Evolutionary conservation across 1,140 invertebrate species (phyloP), one percentile per base, ranked within the genome.

Genomic region (Drosophila kohkoa): DNA sequence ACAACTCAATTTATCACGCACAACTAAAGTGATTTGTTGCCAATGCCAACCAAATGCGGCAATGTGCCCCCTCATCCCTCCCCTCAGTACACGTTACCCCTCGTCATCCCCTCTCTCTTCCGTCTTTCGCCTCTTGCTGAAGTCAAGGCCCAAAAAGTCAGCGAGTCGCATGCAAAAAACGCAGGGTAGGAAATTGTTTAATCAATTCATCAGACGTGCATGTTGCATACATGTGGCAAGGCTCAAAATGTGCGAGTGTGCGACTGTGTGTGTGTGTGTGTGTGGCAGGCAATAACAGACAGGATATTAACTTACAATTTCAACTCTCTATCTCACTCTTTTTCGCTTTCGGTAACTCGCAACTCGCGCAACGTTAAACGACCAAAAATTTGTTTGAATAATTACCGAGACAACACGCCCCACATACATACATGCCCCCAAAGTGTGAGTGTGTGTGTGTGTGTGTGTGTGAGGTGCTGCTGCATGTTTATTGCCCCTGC

Each of bases 1-100:
- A 89, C 83, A 89, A 89, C 85, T 88, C 85, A 88, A 88, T 88
- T 88, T 88, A 88, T 88, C 85, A 89, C 85, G 85, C 85, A 88
- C 85, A 88, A 89, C 85, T 88, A 88, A 88, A 88, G 85, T 88
- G 85, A 88, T 88, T 88, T 88, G 85, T 88, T 88, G 85, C 85
- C 85, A 88, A 89, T 88, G 85, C 85, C 85, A 88, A 88, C 85
- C 58, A 28, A 49, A 73, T 66, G 66, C 30, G 58, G 28, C 58
- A n/a, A 30, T 45, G 20, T 25, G 20, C 25, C 38, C 48, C 32
- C 5, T 28, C 45, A 20, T 20, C 46, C 20, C 49, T 1, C n/a
- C 15, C 28, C 16, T 28, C 20, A 16, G 41, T 8, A 0, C 51
- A 6, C 10, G 4, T 63, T 16, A 13, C 41, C 13, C 2, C 45